These are phyloP conservation scores for Brevimyrus niger DNA, from an alignment of 2,113 vertebrate genomes.

Conservation along the genomic window DNA sequence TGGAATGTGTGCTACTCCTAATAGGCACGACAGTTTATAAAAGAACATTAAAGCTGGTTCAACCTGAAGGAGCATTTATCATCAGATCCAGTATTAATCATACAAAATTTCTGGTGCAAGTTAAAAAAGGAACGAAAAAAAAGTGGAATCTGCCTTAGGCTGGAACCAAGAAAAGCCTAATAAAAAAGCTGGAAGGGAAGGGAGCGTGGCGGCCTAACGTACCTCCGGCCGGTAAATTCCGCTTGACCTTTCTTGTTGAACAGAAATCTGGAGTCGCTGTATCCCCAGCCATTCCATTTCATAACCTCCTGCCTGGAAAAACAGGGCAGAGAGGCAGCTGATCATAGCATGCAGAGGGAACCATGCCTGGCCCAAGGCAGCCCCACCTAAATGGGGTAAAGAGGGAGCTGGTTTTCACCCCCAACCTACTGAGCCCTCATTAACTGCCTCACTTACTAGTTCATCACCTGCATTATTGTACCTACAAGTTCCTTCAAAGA, in stretches of 20 bases:
- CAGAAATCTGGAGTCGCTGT: constrained; percentile 87
- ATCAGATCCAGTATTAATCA: background rate
- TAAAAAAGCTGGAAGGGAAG: background rate
- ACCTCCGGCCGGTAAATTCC: constrained; percentile 96
- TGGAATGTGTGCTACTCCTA: background rate
- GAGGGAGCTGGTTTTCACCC: background rate
- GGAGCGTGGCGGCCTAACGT: constrained; percentile 26
- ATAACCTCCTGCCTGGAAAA: constrained; percentile 83
- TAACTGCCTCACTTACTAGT: background rate
- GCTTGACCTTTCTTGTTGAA: constrained; percentile 95
- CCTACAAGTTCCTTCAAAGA: background rate
- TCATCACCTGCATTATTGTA: background rate
- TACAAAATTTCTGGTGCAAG: background rate
- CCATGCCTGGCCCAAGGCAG: background rate
- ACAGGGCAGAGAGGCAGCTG: background rate
- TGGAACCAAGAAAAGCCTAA: background rate
- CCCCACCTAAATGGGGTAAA: background rate
- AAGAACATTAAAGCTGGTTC: background rate
- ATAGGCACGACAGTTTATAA: background rate
- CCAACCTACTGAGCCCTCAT: background rate
- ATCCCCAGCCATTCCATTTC: constrained; percentile 99
- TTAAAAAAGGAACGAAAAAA: background rate
- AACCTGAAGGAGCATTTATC: background rate
- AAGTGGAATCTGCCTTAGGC: background rate
- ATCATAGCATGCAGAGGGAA: background rate